phyloP scores from a whole-genome alignment of 2,888 invertebrate genomes.

The Cactoblastis cactorum region DNA sequence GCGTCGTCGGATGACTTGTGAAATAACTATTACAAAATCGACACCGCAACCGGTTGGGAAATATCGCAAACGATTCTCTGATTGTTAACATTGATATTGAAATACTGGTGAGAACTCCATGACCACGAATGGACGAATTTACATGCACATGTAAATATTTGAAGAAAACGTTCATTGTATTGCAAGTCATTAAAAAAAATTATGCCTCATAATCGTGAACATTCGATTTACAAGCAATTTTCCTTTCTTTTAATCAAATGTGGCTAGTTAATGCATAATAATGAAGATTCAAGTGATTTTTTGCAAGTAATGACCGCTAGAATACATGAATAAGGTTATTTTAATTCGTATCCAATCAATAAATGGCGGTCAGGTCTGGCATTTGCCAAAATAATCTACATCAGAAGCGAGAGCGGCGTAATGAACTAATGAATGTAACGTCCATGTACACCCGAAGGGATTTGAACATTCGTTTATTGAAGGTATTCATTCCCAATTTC shows the following conservation, averaged over 20 bases:
- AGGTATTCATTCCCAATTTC: constrained; percentile 9
- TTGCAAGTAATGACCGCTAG: too few relatives aligned
- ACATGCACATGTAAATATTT: constrained; percentile 10
- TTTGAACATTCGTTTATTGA: constrained; percentile 9
- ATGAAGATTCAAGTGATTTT: neutral
- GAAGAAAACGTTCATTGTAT: constrained; percentile 10
- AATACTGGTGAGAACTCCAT: constrained; percentile 24
- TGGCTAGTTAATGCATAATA: neutral
- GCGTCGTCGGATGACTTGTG: constrained; percentile 30
- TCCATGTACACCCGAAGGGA: constrained; percentile 7
- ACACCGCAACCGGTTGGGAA: constrained; percentile 27
- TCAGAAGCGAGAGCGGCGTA: neutral
- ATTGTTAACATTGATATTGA: constrained; percentile 34
- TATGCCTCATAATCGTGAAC: neutral
- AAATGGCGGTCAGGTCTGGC: neutral
- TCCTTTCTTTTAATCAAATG: neutral
- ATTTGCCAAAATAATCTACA: neutral
- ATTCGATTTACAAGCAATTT: neutral
- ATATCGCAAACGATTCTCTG: constrained; percentile 21
- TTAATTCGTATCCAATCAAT: neutral
- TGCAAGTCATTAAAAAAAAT: neutral
- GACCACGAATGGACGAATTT: neutral
- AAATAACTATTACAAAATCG: constrained; percentile 43
- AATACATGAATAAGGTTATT: too few relatives aligned
- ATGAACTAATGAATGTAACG: neutral